Base-by-base conservation (phyloP, 2,113 vertebrate genomes). In the Neopipo cinnamomea region DNA sequence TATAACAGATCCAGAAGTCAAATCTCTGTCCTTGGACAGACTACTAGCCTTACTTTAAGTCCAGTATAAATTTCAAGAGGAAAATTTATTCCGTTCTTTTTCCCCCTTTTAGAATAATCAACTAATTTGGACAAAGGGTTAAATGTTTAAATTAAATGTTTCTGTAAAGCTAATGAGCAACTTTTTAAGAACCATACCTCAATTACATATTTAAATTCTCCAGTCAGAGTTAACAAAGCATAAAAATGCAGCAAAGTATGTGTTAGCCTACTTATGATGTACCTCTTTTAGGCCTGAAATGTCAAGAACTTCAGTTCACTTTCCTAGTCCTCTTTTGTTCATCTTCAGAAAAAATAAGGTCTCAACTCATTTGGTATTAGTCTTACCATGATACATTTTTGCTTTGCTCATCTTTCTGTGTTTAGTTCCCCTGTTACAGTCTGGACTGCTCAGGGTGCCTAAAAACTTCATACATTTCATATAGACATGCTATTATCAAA, bases 161-260 rank as follows among this genome's bases (percentile, higher is more conserved):
- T 91, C 47, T 53, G 50, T 18, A 56, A 68, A 72, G 35, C 7
- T 46, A 89, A 67, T 41, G 19, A 81, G 33, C 30, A 77, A 50
- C 35, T n/a, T 46, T 76, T 11, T 47, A 3, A 88, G 12, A 22
- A n/a, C 10, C 0, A 0, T 50, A 66, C 14, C 33, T 56, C n/a
- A 90, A 55, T 19, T 28, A 46, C 20, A 17, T 44, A 75, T 71
- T 77, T 74, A 24, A 85, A 87, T 42, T 58, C 31, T 47, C 19
- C 23, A 73, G 14, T 23, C 37, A 15, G 46, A 62, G 28, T 53
- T 73, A 73, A 76, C 0, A 65, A 37, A 86, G 25, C 46, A 66
- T 21, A 82, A 75, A 71, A 75, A 75, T 5, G 44, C 22, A 63
- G 50, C 8, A 65, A 71, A 50, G 14, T 20, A 17, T n/a, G 8